phyloP scores from a whole-genome alignment of 2,113 vertebrate species.

The Podarcis cretensis region DNA sequence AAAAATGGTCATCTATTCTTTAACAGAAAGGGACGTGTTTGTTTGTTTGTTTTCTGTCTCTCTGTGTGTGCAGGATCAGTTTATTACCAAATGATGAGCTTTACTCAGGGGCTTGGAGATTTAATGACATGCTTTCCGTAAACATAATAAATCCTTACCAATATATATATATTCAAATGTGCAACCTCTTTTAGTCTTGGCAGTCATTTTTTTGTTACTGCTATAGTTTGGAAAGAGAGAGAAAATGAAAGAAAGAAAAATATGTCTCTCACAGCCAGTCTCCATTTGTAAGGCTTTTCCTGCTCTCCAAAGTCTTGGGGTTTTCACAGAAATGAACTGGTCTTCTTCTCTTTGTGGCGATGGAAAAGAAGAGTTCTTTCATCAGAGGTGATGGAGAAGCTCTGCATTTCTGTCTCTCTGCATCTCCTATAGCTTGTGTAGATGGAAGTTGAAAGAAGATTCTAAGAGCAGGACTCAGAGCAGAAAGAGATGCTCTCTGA shows the following conservation, averaged over 20 bases:
- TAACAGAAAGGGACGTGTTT: conserved; percentile 42
- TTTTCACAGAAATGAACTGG: background rate
- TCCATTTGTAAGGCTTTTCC: background rate
- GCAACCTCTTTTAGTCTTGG: conserved; percentile 26
- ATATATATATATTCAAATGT: conserved; percentile 49
- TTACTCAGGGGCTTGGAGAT: conserved; percentile 42
- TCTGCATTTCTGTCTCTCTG: too few species aligned
- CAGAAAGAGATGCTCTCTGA: too few species aligned
- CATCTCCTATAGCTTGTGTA: too few species aligned
- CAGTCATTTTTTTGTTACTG: conserved; percentile 46
- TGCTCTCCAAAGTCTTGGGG: background rate
- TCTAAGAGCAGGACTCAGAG: too few species aligned
- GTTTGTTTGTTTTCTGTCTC: background rate
- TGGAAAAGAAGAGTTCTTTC: background rate
- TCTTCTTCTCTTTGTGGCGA: background rate
- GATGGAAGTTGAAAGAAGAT: too few species aligned
- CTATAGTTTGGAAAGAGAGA: background rate
- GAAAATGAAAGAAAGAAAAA: background rate
- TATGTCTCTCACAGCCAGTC: background rate
- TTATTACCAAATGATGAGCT: conserved; percentile 29
- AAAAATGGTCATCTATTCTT: conserved; percentile 35
- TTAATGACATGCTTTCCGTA: conserved; percentile 52
- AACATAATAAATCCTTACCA: conserved; percentile 68
- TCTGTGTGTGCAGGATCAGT: conserved; percentile 39
- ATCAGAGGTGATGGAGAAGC: too few species aligned